phyloP scores from a whole-genome alignment of 2,113 vertebrate genomes.

The Atherinomorus stipes region DNA sequence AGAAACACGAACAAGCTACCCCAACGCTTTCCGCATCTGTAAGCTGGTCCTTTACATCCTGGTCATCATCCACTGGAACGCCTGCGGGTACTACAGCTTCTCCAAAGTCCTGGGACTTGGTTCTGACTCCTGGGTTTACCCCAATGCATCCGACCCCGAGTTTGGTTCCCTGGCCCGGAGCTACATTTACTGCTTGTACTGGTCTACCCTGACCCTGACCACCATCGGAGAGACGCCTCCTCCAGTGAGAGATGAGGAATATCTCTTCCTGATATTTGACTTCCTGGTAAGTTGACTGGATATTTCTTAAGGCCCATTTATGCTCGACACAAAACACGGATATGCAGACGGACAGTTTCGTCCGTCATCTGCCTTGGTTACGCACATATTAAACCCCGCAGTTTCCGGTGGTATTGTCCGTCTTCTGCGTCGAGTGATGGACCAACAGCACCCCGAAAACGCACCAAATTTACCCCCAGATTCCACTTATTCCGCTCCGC shows the following conservation, averaged over 20 bases:
- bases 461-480: too few relatives aligned
- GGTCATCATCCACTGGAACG: slow-evolving; percentile 98
- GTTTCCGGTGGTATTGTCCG: too few relatives aligned
- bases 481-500: too few relatives aligned
- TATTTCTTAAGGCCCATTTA: too few relatives aligned
- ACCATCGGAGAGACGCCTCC: slow-evolving; percentile 97
- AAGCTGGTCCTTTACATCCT: slow-evolving; percentile 95
- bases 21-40: slow-evolving; percentile 92
- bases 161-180: slow-evolving; percentile 87
- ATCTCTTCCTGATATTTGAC: slow-evolving; percentile 96
- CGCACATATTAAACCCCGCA: too few relatives aligned
- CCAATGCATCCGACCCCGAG: slow-evolving; percentile 90
- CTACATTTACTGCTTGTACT: slow-evolving; percentile 95
- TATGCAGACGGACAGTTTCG: too few relatives aligned
- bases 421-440: too few relatives aligned
- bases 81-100: slow-evolving; percentile 95
- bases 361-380: too few relatives aligned
- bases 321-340: too few relatives aligned
- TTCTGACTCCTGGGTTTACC: slow-evolving; percentile 95
- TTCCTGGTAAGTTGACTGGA: slow-evolving; percentile 84
- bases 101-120: slow-evolving; percentile 95
- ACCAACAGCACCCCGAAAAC: too few relatives aligned
- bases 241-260: slow-evolving; percentile 92
- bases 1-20: slow-evolving; percentile 93
- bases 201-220: slow-evolving; percentile 96